phyloP scores from a whole-genome alignment of 2,888 invertebrate genomes.

The Anarsia innoxiella region DNA sequence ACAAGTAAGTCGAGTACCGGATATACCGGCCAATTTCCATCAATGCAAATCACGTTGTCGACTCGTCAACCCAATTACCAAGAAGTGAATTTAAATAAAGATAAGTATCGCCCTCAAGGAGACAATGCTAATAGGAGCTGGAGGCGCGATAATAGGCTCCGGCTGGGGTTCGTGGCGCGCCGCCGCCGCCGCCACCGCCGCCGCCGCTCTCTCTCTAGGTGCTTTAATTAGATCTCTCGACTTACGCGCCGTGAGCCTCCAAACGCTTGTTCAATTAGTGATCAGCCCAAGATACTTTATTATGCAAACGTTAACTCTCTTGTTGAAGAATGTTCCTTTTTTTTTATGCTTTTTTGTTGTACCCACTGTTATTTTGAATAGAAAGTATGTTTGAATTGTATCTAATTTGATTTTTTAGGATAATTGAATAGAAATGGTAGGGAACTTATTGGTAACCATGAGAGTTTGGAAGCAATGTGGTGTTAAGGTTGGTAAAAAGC shows the following conservation, averaged over 20 bases:
- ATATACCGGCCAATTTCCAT: conserved; percentile 69
- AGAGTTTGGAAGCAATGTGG: no score
- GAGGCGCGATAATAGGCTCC: conserved; percentile 71
- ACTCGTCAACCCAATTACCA: conserved; percentile 76
- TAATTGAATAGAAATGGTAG: no score
- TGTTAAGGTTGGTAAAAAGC: no score
- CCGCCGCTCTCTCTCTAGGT: no score
- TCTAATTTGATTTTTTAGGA: no score
- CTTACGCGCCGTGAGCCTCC: conserved; percentile 60
- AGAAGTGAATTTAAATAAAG: conserved; percentile 76
- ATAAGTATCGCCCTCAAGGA: conserved; percentile 75
- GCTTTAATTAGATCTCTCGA: conserved; percentile 72
- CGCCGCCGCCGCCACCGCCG: conserved; percentile 26
- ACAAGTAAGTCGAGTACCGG: conserved; percentile 49
- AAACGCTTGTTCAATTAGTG: conserved; percentile 73
- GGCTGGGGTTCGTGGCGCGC: conserved; percentile 50
- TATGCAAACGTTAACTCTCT: conserved; percentile 34
- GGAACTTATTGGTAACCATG: no score
- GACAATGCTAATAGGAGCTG: conserved; percentile 74
- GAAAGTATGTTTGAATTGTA: no score
- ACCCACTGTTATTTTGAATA: no score
- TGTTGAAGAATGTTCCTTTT: conserved; percentile 4
- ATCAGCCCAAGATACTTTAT: conserved; percentile 59
- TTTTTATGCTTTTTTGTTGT: not conserved
- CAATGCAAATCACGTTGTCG: conserved; percentile 76